These are phyloP conservation scores for Electrona antarctica DNA, from an alignment of 2,113 vertebrate genomes.

Conservation along the genomic window DNA sequence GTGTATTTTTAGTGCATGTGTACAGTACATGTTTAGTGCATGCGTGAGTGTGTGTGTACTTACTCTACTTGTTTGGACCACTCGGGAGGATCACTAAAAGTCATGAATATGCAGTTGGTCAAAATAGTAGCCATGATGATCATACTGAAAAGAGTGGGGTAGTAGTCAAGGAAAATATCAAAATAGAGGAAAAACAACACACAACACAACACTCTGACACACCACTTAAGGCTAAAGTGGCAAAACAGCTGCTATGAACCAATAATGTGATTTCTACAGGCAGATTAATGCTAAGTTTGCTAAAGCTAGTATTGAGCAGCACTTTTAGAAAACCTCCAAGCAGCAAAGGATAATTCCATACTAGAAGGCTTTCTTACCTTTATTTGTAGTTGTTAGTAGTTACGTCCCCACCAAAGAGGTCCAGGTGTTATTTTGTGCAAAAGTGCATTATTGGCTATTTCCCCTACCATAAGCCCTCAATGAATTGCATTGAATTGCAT, in stretches of 20 bases:
- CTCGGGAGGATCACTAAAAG: constrained; percentile 97
- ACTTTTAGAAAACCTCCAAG: constrained; percentile 21
- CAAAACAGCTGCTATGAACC: background rate
- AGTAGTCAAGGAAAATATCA: constrained; percentile 74
- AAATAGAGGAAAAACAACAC: background rate
- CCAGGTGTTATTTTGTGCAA: no score
- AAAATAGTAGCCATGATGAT: constrained; percentile 99
- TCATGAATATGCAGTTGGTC: constrained; percentile 99
- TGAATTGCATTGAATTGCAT: no score
- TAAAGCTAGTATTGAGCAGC: no score
- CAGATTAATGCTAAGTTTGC: background rate
- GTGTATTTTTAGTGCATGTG: no score
- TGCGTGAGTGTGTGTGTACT: constrained; percentile 68
- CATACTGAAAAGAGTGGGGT: constrained; percentile 96
- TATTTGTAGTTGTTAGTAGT: no score
- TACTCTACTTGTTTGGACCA: constrained; percentile 99
- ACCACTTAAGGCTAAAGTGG: background rate
- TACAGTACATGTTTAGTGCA: no score
- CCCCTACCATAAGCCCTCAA: no score
- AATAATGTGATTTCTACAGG: constrained; percentile 8
- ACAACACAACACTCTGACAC: background rate
- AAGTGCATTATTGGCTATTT: no score
- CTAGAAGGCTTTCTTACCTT: no score
- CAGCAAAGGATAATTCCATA: no score
- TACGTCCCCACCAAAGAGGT: no score